Evolutionary conservation across 2,797 vertebrate genomes (phyloP).

Genomic region (Atherinosoma microstoma): DNA sequence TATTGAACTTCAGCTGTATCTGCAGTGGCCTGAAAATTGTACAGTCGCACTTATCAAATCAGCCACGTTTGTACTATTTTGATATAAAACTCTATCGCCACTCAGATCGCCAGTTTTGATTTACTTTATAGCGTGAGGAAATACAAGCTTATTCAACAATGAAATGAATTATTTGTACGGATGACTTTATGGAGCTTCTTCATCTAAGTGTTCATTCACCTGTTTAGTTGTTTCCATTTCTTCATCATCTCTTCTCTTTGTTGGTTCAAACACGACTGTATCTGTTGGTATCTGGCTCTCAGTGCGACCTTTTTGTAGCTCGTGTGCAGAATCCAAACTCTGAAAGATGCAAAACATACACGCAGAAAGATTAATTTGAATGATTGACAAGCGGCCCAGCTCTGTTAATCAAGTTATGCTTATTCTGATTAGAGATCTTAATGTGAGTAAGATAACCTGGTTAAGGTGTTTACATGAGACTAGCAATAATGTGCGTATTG

Average conservation of each 20-base stretch:
- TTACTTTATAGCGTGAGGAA: neutral
- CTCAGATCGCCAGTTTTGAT: conserved; percentile 13
- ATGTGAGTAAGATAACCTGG: conserved; percentile 77
- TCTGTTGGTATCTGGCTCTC: conserved; percentile 19
- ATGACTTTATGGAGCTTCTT: conserved; percentile 2
- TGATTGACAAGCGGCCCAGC: conserved; percentile 75
- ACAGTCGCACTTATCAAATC: neutral
- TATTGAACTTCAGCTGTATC: neutral
- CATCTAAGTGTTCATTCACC: conserved; percentile 18
- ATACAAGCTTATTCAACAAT: neutral
- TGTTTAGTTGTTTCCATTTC: conserved; percentile 20
- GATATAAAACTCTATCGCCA: conserved; percentile 6
- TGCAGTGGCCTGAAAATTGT: neutral
- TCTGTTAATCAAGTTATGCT: conserved; percentile 78
- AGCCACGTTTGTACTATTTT: conserved; percentile 8
- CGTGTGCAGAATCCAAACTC: conserved; percentile 49
- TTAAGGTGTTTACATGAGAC: conserved; percentile 80
- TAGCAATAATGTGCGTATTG: conserved; percentile 79
- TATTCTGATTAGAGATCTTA: conserved; percentile 71
- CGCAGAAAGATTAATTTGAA: conserved; percentile 63
- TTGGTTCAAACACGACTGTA: neutral
- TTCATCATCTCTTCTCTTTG: neutral
- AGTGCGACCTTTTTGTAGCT: conserved; percentile 51
- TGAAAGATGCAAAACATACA: conserved; percentile 45
- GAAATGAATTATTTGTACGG: conserved; percentile 1